A percentile compares a stretch with the other conserved stretches of the same genome.
Conservation (phyloP, 2,113 vertebrate genomes). For the Vanacampus margaritifer region DNA sequence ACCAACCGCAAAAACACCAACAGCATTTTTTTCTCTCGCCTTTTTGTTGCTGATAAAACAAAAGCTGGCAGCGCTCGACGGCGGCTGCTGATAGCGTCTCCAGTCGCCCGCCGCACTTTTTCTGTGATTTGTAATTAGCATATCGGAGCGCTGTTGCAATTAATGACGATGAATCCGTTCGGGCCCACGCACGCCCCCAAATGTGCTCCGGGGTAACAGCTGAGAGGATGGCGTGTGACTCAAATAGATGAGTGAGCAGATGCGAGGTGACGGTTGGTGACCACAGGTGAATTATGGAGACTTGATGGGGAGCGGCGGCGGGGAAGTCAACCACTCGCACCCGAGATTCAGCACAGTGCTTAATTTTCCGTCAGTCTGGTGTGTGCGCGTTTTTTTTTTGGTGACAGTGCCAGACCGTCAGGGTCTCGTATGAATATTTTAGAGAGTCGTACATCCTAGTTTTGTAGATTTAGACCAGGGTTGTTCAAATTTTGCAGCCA, state of each 20-base stretch:
- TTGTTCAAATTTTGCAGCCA: neutral
- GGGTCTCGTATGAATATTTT: slow-evolving; percentile 64
- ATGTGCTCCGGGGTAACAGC: slow-evolving; percentile 45
- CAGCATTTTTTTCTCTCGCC: slow-evolving; percentile 16
- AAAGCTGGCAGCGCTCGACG: slow-evolving; percentile 26
- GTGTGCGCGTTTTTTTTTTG: neutral
- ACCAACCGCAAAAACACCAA: slow-evolving; percentile 24
- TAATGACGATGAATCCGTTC: slow-evolving; percentile 64
- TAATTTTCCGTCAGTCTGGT: slow-evolving; percentile 5
- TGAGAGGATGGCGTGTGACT: slow-evolving; percentile 46
- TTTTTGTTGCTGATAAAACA: slow-evolving; percentile 39
- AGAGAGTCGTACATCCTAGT: slow-evolving; percentile 30
- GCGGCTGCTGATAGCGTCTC: neutral
- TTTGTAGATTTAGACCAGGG: neutral
- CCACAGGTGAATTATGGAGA: slow-evolving; percentile 49
- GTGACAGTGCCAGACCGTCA: slow-evolving; percentile 50
- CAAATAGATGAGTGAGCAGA: slow-evolving; percentile 60
- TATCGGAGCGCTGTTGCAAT: slow-evolving; percentile 54
- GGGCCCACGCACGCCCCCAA: slow-evolving; percentile 52
- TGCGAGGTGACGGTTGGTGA: slow-evolving; percentile 45
- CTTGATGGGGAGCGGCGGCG: slow-evolving; percentile 8
- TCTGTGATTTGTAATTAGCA: slow-evolving; percentile 61
- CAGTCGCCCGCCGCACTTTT: slow-evolving; percentile 48
- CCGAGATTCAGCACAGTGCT: neutral
- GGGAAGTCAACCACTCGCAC: slow-evolving; percentile 15